A percentile compares a stretch with the other conserved stretches of the same genome.
Conservation (phyloP, 2,888 invertebrate genomes). For the Chaetogeoica ovagalla region DNA sequence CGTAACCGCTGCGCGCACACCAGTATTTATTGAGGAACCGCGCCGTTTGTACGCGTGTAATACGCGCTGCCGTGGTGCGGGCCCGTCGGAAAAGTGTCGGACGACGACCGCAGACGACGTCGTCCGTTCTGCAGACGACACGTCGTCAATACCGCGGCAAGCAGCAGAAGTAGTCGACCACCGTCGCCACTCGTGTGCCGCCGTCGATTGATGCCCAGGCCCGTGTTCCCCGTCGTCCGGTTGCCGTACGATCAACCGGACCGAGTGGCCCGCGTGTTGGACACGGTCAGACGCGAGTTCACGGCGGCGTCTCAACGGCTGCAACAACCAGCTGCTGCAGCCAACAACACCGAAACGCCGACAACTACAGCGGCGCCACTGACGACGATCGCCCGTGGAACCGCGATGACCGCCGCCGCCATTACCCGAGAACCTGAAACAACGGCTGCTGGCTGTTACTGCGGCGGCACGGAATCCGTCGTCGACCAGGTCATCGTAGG, state of each 20-base stretch:
- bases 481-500: constrained; percentile 41
- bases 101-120: background rate
- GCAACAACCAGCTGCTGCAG: background rate
- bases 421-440: background rate
- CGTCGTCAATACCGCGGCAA: background rate
- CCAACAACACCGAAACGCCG: too few species aligned
- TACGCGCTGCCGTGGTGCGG: too few species aligned
- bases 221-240: constrained; percentile 42
- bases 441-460: background rate
- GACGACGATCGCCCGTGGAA: too few species aligned
- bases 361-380: background rate
- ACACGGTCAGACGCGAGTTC: constrained; percentile 20
- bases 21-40: too few species aligned
- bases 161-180: background rate
- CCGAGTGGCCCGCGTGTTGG: constrained; percentile 26
- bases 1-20: too few species aligned
- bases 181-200: constrained; percentile 36
- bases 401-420: too few species aligned
- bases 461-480: background rate
- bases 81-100: background rate
- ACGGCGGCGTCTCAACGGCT: background rate
- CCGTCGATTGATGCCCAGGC: constrained; percentile 45
- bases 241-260: constrained; percentile 46
- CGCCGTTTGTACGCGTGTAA: too few species aligned
- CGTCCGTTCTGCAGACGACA: background rate